Percentiles rank a stretch among this genome's conserved stretches.
Evolutionary conservation across 1,140 invertebrate species (phyloP).

Genomic region (Lasaia peninsularis): DNA sequence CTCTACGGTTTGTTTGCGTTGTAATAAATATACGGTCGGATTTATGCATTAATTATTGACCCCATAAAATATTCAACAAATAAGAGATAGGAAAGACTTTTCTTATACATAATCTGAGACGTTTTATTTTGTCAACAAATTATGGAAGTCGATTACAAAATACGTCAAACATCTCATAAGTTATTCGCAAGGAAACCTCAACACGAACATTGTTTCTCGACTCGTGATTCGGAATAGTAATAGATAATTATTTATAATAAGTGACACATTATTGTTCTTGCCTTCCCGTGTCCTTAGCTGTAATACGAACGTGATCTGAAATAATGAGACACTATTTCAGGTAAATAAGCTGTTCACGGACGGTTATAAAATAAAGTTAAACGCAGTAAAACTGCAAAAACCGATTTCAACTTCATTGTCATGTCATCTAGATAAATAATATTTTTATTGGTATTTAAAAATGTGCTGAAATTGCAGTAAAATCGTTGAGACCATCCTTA

Average conservation of each 20-base stretch:
- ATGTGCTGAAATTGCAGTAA: too few relatives aligned
- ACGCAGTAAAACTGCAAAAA: conserved; percentile 13
- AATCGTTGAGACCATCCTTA: too few relatives aligned
- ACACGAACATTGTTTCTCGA: conserved; percentile 1
- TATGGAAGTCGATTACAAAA: not conserved
- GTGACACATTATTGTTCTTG: conserved; percentile 40
- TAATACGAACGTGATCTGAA: conserved; percentile 57
- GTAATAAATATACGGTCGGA: too few relatives aligned
- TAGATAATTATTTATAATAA: conserved; percentile 18
- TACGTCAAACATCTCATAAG: not conserved
- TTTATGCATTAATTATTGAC: too few relatives aligned
- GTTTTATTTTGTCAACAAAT: not conserved
- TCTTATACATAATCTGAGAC: too few relatives aligned
- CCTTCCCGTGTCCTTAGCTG: conserved; percentile 60
- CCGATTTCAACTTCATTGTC: too few relatives aligned
- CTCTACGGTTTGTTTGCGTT: too few relatives aligned
- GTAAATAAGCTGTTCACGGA: conserved; percentile 53
- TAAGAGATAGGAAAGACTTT: too few relatives aligned
- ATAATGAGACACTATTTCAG: conserved; percentile 63
- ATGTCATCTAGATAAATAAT: too few relatives aligned
- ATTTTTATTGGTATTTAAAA: too few relatives aligned
- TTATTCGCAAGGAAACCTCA: conserved; percentile 4
- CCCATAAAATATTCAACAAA: too few relatives aligned
- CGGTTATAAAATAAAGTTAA: conserved; percentile 13
- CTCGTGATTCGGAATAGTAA: conserved; percentile 14